These are phyloP conservation scores for Oxycera nigricornis DNA, from an alignment of 2,888 invertebrate species.

Conservation along the genomic window DNA sequence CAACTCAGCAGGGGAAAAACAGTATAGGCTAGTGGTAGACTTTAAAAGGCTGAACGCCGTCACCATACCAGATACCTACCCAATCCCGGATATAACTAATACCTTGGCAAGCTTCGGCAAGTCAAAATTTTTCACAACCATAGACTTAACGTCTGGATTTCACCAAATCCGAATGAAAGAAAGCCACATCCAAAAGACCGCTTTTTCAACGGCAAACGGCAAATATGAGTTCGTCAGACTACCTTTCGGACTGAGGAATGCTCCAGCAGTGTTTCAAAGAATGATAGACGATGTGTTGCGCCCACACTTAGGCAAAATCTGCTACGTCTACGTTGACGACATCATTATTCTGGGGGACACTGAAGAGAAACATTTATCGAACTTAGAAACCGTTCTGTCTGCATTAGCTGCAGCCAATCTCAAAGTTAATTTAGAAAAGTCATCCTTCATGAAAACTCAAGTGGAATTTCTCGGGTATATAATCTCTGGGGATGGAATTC, in stretches of 20 bases:
- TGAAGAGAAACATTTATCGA: constrained; percentile 2
- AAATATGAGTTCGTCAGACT: constrained; percentile 36
- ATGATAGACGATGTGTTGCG: constrained; percentile 50
- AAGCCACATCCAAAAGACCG: constrained; percentile 49
- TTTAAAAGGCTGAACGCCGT: constrained; percentile 2
- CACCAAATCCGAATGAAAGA: constrained; percentile 39
- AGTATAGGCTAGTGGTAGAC: constrained; percentile 39
- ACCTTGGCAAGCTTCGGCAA: constrained; percentile 42
- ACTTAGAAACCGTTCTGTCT: constrained; percentile 1
- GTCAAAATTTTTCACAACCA: constrained; percentile 15
- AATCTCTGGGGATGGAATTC: constrained; percentile 51
- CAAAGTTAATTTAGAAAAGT: neutral
- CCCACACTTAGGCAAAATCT: constrained; percentile 47
- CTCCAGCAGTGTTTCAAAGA: constrained; percentile 50
- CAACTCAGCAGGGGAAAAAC: constrained; percentile 49
- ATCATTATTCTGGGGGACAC: constrained; percentile 18
- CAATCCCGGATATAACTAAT: neutral
- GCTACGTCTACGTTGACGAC: constrained; percentile 44
- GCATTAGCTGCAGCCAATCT: constrained; percentile 16
- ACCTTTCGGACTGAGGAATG: constrained; percentile 51
- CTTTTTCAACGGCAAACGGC: constrained; percentile 49
- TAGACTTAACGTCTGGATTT: constrained; percentile 10
- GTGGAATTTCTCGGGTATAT: constrained; percentile 50
- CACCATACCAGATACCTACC: neutral
- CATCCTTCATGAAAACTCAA: constrained; percentile 7